phyloP scores from a whole-genome alignment of 2,113 vertebrate genomes.

The Puffinus mauretanicus region DNA sequence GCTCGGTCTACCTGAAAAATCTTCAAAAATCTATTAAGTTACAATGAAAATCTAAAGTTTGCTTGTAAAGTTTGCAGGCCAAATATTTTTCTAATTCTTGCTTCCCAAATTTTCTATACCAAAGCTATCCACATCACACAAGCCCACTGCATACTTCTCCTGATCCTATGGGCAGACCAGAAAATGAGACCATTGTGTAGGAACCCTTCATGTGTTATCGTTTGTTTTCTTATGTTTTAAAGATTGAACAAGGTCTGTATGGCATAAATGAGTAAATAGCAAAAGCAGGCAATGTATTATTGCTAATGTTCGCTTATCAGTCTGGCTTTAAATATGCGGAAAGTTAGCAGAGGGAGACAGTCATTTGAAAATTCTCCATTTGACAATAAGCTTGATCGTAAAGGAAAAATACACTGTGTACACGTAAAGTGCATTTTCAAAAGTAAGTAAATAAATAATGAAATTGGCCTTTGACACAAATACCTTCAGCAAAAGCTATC shows the following conservation, averaged over 20 bases:
- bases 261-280: background rate
- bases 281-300: background rate
- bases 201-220: background rate
- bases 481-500: background rate
- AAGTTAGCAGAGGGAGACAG: background rate
- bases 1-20: background rate
- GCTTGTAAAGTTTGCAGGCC: background rate
- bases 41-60: background rate
- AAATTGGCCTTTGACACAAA: background rate
- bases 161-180: background rate
- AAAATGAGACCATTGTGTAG: conserved; percentile 28
- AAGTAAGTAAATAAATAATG: background rate
- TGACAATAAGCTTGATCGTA: background rate
- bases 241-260: background rate
- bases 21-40: background rate
- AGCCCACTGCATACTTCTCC: background rate
- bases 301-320: background rate
- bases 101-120: background rate
- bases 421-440: background rate
- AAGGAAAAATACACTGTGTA: background rate
- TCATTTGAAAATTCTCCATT: background rate
- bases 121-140: background rate
- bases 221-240: background rate
- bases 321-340: background rate
- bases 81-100: background rate